phyloP scores from a whole-genome alignment of 2,113 vertebrate genomes.

The Mesitornis unicolor region DNA sequence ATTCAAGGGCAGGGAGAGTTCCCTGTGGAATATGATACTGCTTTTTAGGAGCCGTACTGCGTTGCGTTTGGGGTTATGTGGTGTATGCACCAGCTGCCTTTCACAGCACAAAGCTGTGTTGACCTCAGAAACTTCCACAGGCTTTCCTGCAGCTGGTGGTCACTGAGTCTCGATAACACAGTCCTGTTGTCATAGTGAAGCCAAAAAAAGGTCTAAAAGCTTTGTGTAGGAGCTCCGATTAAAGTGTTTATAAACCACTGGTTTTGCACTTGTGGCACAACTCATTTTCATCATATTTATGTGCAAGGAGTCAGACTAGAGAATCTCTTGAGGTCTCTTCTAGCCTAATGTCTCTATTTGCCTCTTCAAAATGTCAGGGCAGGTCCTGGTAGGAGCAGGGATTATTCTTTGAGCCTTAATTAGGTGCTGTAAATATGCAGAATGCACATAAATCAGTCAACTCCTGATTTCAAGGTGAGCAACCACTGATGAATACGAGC shows the following conservation, averaged over 20 bases:
- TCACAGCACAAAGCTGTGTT: not conserved
- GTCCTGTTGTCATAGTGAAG: not conserved
- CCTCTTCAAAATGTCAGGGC: not conserved
- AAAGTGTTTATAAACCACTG: not conserved
- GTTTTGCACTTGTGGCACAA: not conserved
- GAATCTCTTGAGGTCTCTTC: not conserved
- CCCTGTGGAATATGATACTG: not conserved
- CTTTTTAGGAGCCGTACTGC: not conserved
- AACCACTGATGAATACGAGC: not conserved
- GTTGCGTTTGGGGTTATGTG: not conserved
- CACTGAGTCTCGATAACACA: too few relatives aligned
- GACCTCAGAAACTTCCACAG: not conserved
- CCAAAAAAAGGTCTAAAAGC: not conserved
- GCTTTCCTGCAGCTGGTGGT: not conserved
- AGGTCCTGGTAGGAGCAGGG: not conserved
- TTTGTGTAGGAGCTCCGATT: not conserved
- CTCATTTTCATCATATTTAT: rapidly evolving
- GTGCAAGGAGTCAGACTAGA: not conserved
- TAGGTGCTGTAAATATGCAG: not conserved
- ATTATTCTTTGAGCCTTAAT: not conserved
- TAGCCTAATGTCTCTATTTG: not conserved
- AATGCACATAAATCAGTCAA: not conserved
- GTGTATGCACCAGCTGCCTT: rapidly evolving
- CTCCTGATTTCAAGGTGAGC: not conserved
- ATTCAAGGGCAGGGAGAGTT: too few relatives aligned